phyloP scores from a whole-genome alignment of 2,888 invertebrate species.

The Arge pagana region DNA sequence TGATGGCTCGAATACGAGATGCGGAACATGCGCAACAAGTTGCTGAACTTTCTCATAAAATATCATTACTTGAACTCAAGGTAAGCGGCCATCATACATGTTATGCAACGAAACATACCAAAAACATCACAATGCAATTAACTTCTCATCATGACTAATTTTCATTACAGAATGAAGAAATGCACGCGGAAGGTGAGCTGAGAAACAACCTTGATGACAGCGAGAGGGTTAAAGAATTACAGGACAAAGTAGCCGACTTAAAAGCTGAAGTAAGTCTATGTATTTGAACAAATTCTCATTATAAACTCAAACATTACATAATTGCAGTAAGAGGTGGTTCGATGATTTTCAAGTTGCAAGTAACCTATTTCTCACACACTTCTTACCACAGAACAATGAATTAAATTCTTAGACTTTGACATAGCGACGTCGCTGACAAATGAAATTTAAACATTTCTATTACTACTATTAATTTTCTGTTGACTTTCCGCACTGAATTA shows the following conservation, averaged over 20 bases:
- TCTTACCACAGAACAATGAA: not conserved
- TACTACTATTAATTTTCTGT: too few relatives aligned
- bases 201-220: conserved; percentile 84
- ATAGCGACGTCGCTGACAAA: too few relatives aligned
- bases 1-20: conserved; percentile 92
- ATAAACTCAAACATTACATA: conserved; percentile 3
- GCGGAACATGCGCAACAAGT: conserved; percentile 93
- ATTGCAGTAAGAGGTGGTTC: conserved; percentile 44
- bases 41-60: conserved; percentile 91
- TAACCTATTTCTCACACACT: not conserved
- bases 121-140: conserved; percentile 28
- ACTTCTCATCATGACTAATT: not conserved
- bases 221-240: conserved; percentile 85
- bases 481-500: too few relatives aligned
- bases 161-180: conserved; percentile 82
- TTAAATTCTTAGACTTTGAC: too few relatives aligned
- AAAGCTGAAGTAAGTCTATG: conserved; percentile 82
- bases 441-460: too few relatives aligned
- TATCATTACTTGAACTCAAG: conserved; percentile 90
- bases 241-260: conserved; percentile 90
- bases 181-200: conserved; percentile 90
- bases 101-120: too few relatives aligned
- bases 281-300: conserved; percentile 6
- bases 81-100: conserved; percentile 60
- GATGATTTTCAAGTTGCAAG: conserved; percentile 2